These are phyloP conservation scores for Grapholita molesta DNA, from an alignment of 1,140 invertebrate species.

Conservation along the genomic window DNA sequence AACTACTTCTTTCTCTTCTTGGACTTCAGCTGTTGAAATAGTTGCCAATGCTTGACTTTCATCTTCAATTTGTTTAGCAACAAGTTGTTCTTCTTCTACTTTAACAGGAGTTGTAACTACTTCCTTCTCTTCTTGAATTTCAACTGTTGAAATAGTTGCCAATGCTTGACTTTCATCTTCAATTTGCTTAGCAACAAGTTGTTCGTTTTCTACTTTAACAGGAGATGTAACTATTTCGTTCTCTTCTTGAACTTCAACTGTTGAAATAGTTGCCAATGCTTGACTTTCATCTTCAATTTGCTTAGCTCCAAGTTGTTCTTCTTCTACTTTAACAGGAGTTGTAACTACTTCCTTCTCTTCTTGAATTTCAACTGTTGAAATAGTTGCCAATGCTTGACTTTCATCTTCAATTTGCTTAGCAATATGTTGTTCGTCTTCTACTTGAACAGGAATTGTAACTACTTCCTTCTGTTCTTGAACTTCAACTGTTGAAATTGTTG, in stretches of 20 bases:
- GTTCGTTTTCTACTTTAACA: neutral
- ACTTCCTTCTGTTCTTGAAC: too few species aligned
- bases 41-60: neutral
- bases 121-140: neutral
- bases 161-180: neutral
- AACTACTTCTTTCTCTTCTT: neutral
- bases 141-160: neutral
- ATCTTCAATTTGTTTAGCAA: neutral
- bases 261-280: neutral
- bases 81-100: neutral
- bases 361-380: too few species aligned
- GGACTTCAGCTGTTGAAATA: neutral
- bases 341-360: neutral
- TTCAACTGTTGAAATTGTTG: too few species aligned
- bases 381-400: neutral
- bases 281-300: neutral
- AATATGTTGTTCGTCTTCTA: too few species aligned
- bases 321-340: too few species aligned
- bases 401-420: neutral
- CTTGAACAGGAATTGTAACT: too few species aligned
- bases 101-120: neutral
- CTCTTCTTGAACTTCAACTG: neutral
- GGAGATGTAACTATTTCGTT: neutral
- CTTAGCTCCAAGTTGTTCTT: too few species aligned
- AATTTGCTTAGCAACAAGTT: neutral